Evolutionary conservation across 2,113 vertebrate species (phyloP).

Genomic region (Pelobates fuscus): DNA sequence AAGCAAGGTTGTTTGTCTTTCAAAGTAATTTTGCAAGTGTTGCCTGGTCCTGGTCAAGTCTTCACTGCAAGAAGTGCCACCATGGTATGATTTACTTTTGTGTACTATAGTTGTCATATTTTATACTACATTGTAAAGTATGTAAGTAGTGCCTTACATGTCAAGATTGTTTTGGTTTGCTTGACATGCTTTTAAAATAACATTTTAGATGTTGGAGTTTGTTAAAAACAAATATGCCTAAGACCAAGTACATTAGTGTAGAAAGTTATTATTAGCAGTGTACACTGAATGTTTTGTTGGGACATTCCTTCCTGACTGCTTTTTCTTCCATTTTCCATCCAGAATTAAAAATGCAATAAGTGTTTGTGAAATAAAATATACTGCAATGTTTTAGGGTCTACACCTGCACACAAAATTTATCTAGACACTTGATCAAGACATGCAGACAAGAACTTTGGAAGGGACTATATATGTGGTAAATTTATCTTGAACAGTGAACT

Average conservation of each 20-base stretch:
- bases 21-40: no score
- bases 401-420: background rate
- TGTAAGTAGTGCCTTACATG: no score
- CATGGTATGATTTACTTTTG: no score
- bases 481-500: no score
- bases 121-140: no score
- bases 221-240: no score
- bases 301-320: background rate
- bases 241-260: background rate
- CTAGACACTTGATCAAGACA: background rate
- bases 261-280: background rate
- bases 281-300: background rate
- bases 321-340: background rate
- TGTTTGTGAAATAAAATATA: background rate
- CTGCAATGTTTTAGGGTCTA: background rate
- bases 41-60: no score
- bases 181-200: background rate
- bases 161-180: background rate
- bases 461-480: no score
- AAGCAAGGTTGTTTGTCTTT: no score
- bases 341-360: background rate
- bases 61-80: no score
- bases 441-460: background rate
- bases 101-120: no score
- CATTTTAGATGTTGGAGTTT: background rate